phyloP scores from a whole-genome alignment of 2,797 vertebrate species.

The Hemitrygon akajei region DNA sequence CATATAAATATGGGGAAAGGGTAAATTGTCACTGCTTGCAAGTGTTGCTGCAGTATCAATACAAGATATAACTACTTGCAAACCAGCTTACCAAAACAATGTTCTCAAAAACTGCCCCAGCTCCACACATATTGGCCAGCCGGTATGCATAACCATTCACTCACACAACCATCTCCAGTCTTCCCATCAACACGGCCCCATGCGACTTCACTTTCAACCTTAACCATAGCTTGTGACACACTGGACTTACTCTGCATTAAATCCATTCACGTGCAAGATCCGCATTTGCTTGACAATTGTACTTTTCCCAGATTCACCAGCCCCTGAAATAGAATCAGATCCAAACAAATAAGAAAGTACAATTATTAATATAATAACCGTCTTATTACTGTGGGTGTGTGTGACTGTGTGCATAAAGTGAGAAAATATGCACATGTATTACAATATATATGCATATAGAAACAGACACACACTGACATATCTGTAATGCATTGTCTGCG shows the following conservation, averaged over 20 bases:
- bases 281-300: slow-evolving; percentile 98
- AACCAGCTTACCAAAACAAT: too few relatives aligned
- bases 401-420: too few relatives aligned
- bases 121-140: background rate
- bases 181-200: background rate
- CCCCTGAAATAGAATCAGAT: slow-evolving; percentile 63
- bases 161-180: background rate
- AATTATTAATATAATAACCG: background rate
- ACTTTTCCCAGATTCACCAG: slow-evolving; percentile 96
- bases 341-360: slow-evolving; percentile 38
- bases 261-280: slow-evolving; percentile 94
- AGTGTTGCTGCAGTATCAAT: slow-evolving; percentile 74
- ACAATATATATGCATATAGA: background rate
- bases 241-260: slow-evolving; percentile 84
- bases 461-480: background rate
- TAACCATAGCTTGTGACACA: background rate
- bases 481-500: background rate
- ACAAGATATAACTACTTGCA: slow-evolving; percentile 42
- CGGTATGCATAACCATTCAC: background rate
- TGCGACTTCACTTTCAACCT: background rate
- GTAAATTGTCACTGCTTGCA: slow-evolving; percentile 72
- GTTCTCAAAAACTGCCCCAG: background rate
- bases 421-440: background rate
- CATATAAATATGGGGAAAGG: background rate
- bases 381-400: too few relatives aligned